These are phyloP conservation scores for Orchesella flavescens DNA, from an alignment of 2,888 invertebrate genomes.

Conservation along the genomic window DNA sequence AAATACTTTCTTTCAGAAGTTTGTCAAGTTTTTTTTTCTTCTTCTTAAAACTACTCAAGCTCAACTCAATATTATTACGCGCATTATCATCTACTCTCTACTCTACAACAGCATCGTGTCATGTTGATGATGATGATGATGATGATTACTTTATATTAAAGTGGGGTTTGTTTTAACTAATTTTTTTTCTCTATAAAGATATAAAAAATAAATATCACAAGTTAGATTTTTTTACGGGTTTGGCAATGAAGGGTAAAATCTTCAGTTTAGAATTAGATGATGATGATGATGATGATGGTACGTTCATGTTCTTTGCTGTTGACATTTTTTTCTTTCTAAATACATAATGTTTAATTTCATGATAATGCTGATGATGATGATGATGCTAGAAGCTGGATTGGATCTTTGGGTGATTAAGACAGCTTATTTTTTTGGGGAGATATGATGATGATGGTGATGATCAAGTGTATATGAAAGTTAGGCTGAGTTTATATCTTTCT, in stretches of 20 bases:
- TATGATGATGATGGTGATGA: slow-evolving; percentile 29
- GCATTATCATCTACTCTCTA: slow-evolving; percentile 20
- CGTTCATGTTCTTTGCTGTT: neutral
- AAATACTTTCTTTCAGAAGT: slow-evolving; percentile 46
- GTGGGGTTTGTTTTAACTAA: too few relatives aligned
- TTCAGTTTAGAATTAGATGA: neutral
- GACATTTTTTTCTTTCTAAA: slow-evolving; percentile 37
- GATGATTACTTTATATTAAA: too few relatives aligned
- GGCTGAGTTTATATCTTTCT: neutral
- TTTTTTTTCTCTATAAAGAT: too few relatives aligned
- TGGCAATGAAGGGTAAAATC: neutral
- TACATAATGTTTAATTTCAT: neutral
- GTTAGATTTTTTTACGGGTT: neutral
- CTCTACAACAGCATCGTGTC: neutral
- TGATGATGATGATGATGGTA: slow-evolving; percentile 18
- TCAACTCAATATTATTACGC: slow-evolving; percentile 45
- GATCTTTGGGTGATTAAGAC: slow-evolving; percentile 52
- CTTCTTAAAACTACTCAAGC: slow-evolving; percentile 34
- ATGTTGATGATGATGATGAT: neutral
- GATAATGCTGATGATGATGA: neutral
- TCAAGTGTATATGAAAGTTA: slow-evolving; percentile 4
- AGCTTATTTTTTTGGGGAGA: slow-evolving; percentile 43
- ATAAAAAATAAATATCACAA: too few relatives aligned
- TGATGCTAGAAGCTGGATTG: neutral
- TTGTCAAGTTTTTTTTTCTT: slow-evolving; percentile 50